Base-by-base conservation (phyloP, 2,888 invertebrate species). In the Crossocerus cetratus region DNA sequence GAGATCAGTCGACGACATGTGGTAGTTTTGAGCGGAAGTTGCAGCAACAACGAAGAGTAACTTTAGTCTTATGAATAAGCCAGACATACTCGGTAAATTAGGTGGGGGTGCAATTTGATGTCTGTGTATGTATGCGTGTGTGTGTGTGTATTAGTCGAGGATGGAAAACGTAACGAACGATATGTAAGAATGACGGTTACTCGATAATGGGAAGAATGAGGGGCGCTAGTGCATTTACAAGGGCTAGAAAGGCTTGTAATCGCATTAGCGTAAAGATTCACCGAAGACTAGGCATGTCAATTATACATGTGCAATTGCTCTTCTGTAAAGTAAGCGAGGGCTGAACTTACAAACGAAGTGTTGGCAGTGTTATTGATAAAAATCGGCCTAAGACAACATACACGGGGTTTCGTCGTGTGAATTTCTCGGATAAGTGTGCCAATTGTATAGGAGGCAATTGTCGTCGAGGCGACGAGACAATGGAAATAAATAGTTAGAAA, bases 1-100 rank as follows among this genome's bases (percentile, higher is more conserved):
- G 74, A 78, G 78, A 81, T 81, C 76, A 63, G 68, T 72, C 74
- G 61, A 69, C 59, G 63, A 70, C 67, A 57, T 59, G 56, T 18
- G 22, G 66, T 59, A 58, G 60, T 58, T 75, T 75, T 76, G 72
- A 73, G 72, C 72, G 65, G 71, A 78, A 76, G 72, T 72, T 80
- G 69, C 66, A 74, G 59, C 62, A 62, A 70, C 68, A 66, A 70
- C 45, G 56, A 60, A 69, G 60, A 49, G 62, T 42, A 72, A 69
- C 65, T 55, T 57, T 59, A 69, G 56, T 74, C 78, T 66, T 67
- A 75, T 66, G 76, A 58, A 49, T 60, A 72, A 78, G 68, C 76
- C 56, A 57, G 65, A 32, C 32, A 11, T 32, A 32, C 32, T 32
- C 32, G 11, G 11, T 32, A 32, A 32, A 11, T 32, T 32, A 32